Percentiles rank a stretch among this genome's conserved stretches.
Conservation (phyloP, 1,140 invertebrate genomes). For the Aphidius ervi region DNA sequence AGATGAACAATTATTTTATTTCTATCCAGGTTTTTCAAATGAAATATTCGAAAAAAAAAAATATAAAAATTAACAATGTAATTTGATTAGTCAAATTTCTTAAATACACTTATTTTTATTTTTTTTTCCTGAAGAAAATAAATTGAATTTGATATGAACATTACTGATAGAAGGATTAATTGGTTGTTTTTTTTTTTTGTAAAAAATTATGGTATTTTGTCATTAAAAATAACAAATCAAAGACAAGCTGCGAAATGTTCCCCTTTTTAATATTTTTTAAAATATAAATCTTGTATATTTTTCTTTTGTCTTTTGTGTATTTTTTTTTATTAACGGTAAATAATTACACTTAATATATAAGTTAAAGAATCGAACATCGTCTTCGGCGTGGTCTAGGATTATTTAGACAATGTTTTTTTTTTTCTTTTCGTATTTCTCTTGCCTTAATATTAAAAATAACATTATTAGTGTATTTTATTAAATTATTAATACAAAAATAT, state of each 20-base stretch:
- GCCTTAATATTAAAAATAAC: conserved; percentile 45
- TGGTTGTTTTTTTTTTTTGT: neutral
- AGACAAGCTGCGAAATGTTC: too few relatives aligned
- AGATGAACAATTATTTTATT: too few relatives aligned
- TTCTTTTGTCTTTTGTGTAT: conserved; percentile 22
- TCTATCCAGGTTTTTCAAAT: too few relatives aligned
- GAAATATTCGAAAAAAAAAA: too few relatives aligned
- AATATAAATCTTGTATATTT: conserved; percentile 24
- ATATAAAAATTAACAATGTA: too few relatives aligned
- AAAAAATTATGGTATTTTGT: neutral
- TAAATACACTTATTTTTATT: too few relatives aligned
- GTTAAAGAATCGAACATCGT: conserved; percentile 47
- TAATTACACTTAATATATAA: conserved; percentile 1
- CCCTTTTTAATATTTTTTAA: neutral
- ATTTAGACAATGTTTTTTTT: conserved; percentile 58
- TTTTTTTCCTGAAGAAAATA: too few relatives aligned
- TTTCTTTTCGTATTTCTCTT: conserved; percentile 72
- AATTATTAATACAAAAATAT: neutral
- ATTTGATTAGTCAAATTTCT: too few relatives aligned
- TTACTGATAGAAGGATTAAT: too few relatives aligned
- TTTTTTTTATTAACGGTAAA: too few relatives aligned
- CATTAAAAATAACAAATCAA: neutral
- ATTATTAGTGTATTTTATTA: neutral
- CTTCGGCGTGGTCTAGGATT: conserved; percentile 42
- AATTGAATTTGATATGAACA: too few relatives aligned